A percentile compares a stretch with the other conserved stretches of the same genome.
Evolutionary conservation across 2,888 invertebrate species (phyloP).

Genomic region (Hypsopygia costalis): DNA sequence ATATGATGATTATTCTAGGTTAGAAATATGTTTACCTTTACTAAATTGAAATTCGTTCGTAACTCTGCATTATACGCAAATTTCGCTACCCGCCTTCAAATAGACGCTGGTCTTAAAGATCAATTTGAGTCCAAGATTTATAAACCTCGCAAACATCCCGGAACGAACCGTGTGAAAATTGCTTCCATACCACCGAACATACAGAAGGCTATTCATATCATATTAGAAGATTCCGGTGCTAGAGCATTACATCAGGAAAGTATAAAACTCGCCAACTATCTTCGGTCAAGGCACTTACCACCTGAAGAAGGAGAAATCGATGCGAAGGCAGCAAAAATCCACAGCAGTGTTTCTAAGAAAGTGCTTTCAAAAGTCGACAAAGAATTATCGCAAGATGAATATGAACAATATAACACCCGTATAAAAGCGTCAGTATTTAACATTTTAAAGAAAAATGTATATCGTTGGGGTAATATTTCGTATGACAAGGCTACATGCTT

Average conservation of each 20-base stretch:
- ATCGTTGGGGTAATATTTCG: constrained; percentile 87
- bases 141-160: constrained; percentile 88
- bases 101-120: constrained; percentile 71
- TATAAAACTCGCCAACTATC: constrained; percentile 77
- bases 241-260: constrained; percentile 78
- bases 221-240: constrained; percentile 80
- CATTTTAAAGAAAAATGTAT: constrained; percentile 81
- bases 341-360: constrained; percentile 51
- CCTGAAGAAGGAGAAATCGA: constrained; percentile 79
- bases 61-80: constrained; percentile 35
- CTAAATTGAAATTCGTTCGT: constrained; percentile 44
- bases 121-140: constrained; percentile 71
- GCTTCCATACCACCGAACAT: constrained; percentile 82
- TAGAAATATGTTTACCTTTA: constrained; percentile 65
- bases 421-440: constrained; percentile 77
- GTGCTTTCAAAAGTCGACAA: constrained; percentile 37
- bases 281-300: constrained; percentile 83
- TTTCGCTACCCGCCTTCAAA: constrained; percentile 62
- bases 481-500: constrained; percentile 84
- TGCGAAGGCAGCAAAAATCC: constrained; percentile 60
- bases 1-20: too few species aligned
- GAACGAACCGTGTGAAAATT: constrained; percentile 77
- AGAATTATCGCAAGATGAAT: constrained; percentile 48
- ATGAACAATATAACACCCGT: constrained; percentile 59
- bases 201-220: constrained; percentile 73